Conservation (phyloP, 2,113 vertebrate species). For the Tragelaphus imberbis region DNA sequence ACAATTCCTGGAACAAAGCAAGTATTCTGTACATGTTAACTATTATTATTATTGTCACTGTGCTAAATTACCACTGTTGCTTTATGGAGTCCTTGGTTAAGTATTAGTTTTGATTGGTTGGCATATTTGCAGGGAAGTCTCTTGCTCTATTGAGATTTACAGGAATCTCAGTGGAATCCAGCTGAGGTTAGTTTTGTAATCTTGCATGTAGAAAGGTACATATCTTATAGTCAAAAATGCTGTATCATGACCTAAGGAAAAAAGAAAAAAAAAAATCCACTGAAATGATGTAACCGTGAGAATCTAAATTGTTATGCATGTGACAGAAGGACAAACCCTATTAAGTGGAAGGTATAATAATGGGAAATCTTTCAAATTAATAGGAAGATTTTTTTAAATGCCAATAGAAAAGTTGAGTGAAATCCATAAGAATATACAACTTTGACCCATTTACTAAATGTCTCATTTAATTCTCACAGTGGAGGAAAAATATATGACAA, state of each 20-base stretch:
- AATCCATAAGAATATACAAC: neutral
- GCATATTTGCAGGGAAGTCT: neutral
- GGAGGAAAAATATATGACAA: neutral
- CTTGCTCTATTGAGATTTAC: neutral
- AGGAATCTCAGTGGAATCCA: neutral
- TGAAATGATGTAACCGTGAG: neutral
- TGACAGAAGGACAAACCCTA: neutral
- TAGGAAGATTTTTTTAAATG: neutral
- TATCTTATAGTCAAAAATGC: neutral
- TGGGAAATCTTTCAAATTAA: neutral
- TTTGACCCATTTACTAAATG: neutral
- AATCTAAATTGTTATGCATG: neutral
- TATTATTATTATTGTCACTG: neutral
- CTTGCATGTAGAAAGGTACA: neutral
- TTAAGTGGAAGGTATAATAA: neutral
- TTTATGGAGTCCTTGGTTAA: neutral
- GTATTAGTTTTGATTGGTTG: neutral
- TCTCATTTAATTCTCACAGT: neutral
- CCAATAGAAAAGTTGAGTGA: neutral
- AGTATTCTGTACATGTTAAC: neutral
- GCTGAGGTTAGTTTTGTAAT: neutral
- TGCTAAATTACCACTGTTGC: neutral
- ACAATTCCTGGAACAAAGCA: neutral
- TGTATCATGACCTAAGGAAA: neutral
- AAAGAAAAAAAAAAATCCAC: neutral